A percentile compares a stretch with the other conserved stretches of the same genome.
Conservation (phyloP, 2,797 vertebrate species). For the Carcharodon carcharias region DNA sequence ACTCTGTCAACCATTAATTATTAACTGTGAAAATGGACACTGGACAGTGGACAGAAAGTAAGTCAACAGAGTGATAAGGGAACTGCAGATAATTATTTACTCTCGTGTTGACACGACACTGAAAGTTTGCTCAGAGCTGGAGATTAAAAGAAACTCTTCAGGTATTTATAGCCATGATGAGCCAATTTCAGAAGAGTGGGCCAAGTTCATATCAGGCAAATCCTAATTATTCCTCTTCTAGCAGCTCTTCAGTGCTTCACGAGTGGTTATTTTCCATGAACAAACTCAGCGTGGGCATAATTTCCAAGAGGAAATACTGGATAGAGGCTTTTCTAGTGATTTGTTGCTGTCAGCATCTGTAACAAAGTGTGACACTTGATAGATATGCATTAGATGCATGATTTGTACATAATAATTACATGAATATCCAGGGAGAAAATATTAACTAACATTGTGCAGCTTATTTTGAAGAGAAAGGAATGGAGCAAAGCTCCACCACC, state of each 20-base stretch:
- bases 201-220: neutral
- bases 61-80: neutral
- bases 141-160: neutral
- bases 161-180: neutral
- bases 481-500: neutral
- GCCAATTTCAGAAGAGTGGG: neutral
- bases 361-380: neutral
- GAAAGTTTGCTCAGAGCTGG: neutral
- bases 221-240: neutral
- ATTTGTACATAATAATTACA: neutral
- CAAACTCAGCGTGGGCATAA: too few relatives aligned
- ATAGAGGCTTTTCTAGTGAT: neutral
- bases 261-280: neutral
- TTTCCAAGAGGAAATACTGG: neutral
- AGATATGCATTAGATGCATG: neutral
- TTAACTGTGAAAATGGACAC: neutral
- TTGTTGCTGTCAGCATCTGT: neutral
- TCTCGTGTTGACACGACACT: neutral
- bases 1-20: neutral
- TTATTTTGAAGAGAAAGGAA: neutral
- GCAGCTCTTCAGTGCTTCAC: neutral
- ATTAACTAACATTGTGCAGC: neutral
- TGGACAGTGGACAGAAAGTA: constrained; percentile 3
- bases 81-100: constrained; percentile 26
- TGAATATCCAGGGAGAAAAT: neutral